Evolutionary conservation across 2,888 invertebrate genomes (phyloP), one percentile per base, ranked within the genome.

Genomic region (Plusia festucae): DNA sequence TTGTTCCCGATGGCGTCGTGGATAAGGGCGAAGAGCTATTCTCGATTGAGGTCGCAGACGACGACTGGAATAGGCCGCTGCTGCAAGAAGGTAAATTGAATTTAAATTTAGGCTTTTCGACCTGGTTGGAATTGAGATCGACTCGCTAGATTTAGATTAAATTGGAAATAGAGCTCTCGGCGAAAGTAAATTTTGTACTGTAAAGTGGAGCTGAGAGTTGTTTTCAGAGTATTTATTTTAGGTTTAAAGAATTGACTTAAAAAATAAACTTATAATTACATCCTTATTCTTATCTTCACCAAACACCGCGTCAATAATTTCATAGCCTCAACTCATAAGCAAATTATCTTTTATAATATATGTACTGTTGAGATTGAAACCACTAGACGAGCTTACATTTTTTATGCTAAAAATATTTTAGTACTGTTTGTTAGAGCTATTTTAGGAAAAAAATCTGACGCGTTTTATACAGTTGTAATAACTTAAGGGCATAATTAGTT

Each of bases 1-100:
- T 97, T 30, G 96, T 99, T 60, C 99, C 99, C 54, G 98, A 99
- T 89, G 97, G 98, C 74, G 97, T 99, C 0, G 96, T 99, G n/a
- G 97, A 97, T 20, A 97, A 97, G 82, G 97, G 97, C 13, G 96
- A 97, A 66, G 98, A 98, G 88, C 97, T 98, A 86, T 96, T 99
- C 68, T 98, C 98, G 80, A 93, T 99, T 73, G 98, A 98, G 74
- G 97, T 99, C 64, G 96, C 98, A 58, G 97, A 98, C 85, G 99
- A 99, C 86, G 98, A 99, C 88, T 97, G 98, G 92, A 98, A 98
- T 89, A 96, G 98, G 84, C 99, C 99, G 46, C 96, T 97, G 89
- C 94, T 98, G 78, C 96, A 97, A 87, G 98, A 97, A 95, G 96
- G 97, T 90, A 84, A 85, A 64, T 68, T 44, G 30, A 60, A 63